Evolutionary conservation across 2,888 invertebrate species (phyloP).

Genomic region (Temnothorax unifasciatus): DNA sequence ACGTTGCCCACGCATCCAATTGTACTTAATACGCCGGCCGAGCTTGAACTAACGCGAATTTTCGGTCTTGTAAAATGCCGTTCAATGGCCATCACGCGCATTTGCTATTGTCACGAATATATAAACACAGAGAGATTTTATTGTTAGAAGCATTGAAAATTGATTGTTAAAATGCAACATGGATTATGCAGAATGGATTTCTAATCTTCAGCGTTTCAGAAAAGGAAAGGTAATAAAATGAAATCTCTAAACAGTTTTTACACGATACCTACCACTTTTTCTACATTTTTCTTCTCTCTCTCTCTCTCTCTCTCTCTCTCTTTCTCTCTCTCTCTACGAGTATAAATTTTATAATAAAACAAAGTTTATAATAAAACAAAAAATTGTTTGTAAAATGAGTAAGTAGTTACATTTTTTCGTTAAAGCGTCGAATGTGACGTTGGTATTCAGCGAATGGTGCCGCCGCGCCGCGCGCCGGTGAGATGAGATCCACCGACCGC

Average conservation of each 20-base stretch:
- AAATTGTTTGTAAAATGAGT: not conserved
- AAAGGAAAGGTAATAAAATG: not conserved
- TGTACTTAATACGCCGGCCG: constrained; percentile 72
- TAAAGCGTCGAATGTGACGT: not conserved
- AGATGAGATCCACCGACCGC: constrained; percentile 47
- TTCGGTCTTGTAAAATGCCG: constrained; percentile 51
- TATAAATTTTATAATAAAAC: no score
- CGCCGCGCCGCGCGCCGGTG: not conserved
- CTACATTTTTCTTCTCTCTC: no score
- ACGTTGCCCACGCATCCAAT: constrained; percentile 80
- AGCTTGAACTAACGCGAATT: constrained; percentile 74
- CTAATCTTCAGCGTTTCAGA: not conserved
- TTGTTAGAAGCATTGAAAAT: not conserved
- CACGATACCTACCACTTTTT: not conserved
- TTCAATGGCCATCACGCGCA: not conserved
- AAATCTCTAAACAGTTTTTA: not conserved
- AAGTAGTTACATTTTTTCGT: constrained; percentile 30
- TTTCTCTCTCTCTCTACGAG: no score
- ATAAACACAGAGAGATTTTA: not conserved
- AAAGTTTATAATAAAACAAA: no score
- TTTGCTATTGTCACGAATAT: not conserved
- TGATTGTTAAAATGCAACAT: not conserved
- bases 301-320: no score
- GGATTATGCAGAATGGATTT: not conserved
- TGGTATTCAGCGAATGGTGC: no score